These are phyloP conservation scores for Ranitomeya imitator DNA, from an alignment of 2,113 vertebrate genomes.

Conservation along the genomic window DNA sequence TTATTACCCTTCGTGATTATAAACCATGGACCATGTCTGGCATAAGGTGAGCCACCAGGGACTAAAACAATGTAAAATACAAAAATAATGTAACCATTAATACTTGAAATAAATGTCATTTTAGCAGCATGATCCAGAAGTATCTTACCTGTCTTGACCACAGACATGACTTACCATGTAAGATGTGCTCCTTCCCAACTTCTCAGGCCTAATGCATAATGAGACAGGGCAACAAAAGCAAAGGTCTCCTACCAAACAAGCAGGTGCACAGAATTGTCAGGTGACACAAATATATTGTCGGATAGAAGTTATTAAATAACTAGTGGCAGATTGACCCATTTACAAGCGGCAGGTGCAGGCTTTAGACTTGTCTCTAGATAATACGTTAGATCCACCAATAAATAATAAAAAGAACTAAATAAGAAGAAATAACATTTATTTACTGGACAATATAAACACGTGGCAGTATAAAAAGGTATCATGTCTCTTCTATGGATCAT, in stretches of 20 bases:
- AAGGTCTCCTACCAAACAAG: neutral
- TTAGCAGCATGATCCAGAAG: neutral
- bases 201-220: neutral
- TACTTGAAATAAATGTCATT: neutral
- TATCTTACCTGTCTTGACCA: neutral
- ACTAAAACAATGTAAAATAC: neutral
- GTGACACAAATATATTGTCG: neutral
- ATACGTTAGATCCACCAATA: neutral
- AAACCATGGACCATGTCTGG: neutral
- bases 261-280: neutral
- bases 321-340: slow-evolving; percentile 32
- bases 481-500: slow-evolving; percentile 18
- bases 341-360: slow-evolving; percentile 40
- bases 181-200: neutral
- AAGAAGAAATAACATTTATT: slow-evolving; percentile 51
- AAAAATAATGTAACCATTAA: neutral
- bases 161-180: slow-evolving; percentile 6
- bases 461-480: slow-evolving; percentile 11
- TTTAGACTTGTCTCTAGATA: slow-evolving; percentile 36
- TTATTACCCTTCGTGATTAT: neutral
- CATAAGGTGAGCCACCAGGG: neutral
- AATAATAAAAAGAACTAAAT: slow-evolving; percentile 3
- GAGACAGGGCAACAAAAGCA: neutral
- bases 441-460: slow-evolving; percentile 29
- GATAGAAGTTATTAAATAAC: slow-evolving; percentile 1